A percentile compares a stretch with the other conserved stretches of the same genome.
phyloP scores from a whole-genome alignment of 2,888 invertebrate genomes.

The Dryocosmus kuriphilus region DNA sequence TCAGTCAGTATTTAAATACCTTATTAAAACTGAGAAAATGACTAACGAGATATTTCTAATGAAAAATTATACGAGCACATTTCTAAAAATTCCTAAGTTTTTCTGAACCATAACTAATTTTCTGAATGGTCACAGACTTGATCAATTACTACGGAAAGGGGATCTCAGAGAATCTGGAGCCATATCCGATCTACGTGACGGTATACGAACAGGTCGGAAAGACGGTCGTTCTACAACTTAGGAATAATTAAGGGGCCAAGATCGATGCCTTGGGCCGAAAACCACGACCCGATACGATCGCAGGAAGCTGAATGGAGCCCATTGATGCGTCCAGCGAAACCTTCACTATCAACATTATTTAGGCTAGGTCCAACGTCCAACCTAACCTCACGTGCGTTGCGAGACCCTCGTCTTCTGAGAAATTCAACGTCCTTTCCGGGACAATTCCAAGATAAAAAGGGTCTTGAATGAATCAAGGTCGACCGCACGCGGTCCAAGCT shows the following conservation, averaged over 20 bases:
- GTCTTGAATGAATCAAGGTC: constrained; percentile 76
- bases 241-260: constrained; percentile 77
- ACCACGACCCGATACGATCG: constrained; percentile 71
- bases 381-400: constrained; percentile 44
- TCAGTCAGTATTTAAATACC: not conserved
- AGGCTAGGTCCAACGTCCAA: constrained; percentile 55
- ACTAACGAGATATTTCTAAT: not conserved
- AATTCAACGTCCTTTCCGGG: constrained; percentile 77
- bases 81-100: not conserved
- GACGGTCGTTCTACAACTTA: constrained; percentile 67
- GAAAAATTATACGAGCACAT: not conserved
- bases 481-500: constrained; percentile 22
- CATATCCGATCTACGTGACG: constrained; percentile 29
- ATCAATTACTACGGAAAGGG: constrained; percentile 26
- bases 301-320: constrained; percentile 72
- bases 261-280: constrained; percentile 73
- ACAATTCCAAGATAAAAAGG: constrained; percentile 77
- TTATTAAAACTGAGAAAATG: not conserved
- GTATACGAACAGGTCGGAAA: constrained; percentile 44
- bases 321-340: constrained; percentile 64
- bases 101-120: not conserved
- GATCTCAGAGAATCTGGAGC: constrained; percentile 17
- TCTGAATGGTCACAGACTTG: constrained; percentile 2
- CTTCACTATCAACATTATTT: constrained; percentile 63
- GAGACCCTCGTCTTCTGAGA: constrained; percentile 71